These are phyloP conservation scores for Miichthys miiuy DNA, from an alignment of 2,797 vertebrate genomes.

Conservation along the genomic window DNA sequence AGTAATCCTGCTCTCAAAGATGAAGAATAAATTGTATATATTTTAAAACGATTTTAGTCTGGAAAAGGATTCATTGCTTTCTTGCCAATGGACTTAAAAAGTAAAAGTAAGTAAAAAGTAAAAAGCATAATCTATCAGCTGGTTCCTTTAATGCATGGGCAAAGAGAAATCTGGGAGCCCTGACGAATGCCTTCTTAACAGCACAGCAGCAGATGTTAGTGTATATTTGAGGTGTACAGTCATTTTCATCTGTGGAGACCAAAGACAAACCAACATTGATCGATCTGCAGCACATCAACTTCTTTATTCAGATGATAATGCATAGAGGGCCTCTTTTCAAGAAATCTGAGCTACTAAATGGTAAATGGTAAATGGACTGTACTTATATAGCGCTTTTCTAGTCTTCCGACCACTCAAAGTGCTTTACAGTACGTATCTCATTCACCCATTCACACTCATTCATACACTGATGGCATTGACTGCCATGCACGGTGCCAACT, in stretches of 20 bases:
- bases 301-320: not conserved
- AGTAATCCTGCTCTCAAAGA: constrained; percentile 26
- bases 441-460: too few relatives aligned
- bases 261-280: not conserved
- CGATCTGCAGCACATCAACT: not conserved
- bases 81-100: constrained; percentile 28
- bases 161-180: not conserved
- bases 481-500: too few relatives aligned
- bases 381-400: too few relatives aligned
- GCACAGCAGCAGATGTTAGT: not conserved
- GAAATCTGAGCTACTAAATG: not conserved
- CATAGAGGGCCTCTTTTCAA: not conserved
- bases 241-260: not conserved
- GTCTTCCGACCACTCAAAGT: too few relatives aligned
- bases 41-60: constrained; percentile 17
- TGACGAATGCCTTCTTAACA: not conserved
- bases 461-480: too few relatives aligned
- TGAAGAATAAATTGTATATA: constrained; percentile 8
- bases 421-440: too few relatives aligned
- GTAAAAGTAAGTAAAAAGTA: too few relatives aligned
- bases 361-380: too few relatives aligned
- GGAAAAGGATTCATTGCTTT: constrained; percentile 16
- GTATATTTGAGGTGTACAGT: not conserved
- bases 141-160: constrained; percentile 6
- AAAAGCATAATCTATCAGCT: constrained; percentile 29